Conservation (phyloP, 2,113 vertebrate species). For the Haemorhous mexicanus region DNA sequence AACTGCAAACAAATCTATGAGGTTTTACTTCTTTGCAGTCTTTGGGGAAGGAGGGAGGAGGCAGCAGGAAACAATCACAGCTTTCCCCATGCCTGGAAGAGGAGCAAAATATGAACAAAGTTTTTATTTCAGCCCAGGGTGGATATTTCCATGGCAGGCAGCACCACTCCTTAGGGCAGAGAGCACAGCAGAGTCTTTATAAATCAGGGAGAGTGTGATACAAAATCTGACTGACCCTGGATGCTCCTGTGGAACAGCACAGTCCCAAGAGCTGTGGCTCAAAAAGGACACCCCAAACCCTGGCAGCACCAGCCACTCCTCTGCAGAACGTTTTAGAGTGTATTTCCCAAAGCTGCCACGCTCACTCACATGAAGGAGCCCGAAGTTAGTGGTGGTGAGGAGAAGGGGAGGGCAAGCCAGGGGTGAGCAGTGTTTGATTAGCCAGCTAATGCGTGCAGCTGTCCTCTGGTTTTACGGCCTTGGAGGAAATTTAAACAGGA, state of each 20-base stretch:
- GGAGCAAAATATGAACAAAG: not conserved
- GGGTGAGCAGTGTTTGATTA: conserved; percentile 20
- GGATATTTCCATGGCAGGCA: not conserved
- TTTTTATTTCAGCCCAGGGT: not conserved
- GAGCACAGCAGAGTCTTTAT: not conserved
- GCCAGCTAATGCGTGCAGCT: not conserved
- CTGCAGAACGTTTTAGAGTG: not conserved
- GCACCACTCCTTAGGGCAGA: not conserved
- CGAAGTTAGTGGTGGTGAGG: not conserved
- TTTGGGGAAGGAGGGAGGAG: not conserved
- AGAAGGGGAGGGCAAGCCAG: not conserved
- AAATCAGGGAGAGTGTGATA: not conserved
- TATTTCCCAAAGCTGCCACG: not conserved
- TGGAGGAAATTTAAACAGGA: conserved; percentile 62
- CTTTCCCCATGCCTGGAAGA: not conserved
- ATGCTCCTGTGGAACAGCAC: rapidly evolving
- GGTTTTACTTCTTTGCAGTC: not conserved
- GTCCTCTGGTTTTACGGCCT: conserved; percentile 24
- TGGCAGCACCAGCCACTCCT: rapidly evolving
- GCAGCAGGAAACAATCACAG: not conserved
- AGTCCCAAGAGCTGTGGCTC: rapidly evolving
- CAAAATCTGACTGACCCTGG: not conserved
- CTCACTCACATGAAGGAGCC: not conserved
- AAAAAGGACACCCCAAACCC: not conserved
- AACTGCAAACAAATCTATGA: not conserved